Base-by-base conservation (phyloP, 2,888 invertebrate genomes). In the Rhagonycha fulva region DNA sequence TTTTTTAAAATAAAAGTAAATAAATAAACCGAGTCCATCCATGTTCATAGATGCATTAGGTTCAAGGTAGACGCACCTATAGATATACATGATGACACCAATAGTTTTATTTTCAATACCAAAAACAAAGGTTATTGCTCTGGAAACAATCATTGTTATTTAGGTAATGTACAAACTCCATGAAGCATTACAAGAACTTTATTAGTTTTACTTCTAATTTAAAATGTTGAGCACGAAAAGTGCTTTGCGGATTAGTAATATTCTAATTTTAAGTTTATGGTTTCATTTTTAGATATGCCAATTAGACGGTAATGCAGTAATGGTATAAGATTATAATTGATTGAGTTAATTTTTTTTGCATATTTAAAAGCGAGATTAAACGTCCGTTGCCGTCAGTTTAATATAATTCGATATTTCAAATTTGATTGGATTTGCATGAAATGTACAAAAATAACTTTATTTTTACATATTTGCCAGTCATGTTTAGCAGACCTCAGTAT, bases 1-100 rank as follows among this genome's bases (percentile, higher is more conserved):
- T 32, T 32, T 32, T 32, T 32, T 12, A 5, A 5, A 32, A 32
- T 32, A 32, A 12, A 32, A 11, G 19, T 19, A 32, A 12, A 32
- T 32, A 32, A 32, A 12, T 32, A 32, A 5, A 70, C 74, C 74
- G 62, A 73, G 76, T 76, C 73, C 71, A 76, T 71, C 73, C 71
- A 76, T 71, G 76, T 71, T 73, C 62, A 74, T 71, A 73, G 68
- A 71, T 73, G 73, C 24, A 68, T 70, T 63, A 76, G 76, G 76
- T 76, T 76, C 76, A 76, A 76, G 76, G 76, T 73, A 68, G 76
- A 70, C 76, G 63, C 76, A 76, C 76, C 76, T 74, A 73, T 72
- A 62, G 71, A 76, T 76, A 76, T 76, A 73, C 68, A 69, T 71
- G 32, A 32, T 32, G 32, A 32, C 32, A 32, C 32, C 32, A 12